Percentiles rank a stretch among this genome's conserved stretches.
These are phyloP conservation scores for Cryptomyrus ogoouensis DNA, from an alignment of 2,113 vertebrate species.

Conservation along the genomic window DNA sequence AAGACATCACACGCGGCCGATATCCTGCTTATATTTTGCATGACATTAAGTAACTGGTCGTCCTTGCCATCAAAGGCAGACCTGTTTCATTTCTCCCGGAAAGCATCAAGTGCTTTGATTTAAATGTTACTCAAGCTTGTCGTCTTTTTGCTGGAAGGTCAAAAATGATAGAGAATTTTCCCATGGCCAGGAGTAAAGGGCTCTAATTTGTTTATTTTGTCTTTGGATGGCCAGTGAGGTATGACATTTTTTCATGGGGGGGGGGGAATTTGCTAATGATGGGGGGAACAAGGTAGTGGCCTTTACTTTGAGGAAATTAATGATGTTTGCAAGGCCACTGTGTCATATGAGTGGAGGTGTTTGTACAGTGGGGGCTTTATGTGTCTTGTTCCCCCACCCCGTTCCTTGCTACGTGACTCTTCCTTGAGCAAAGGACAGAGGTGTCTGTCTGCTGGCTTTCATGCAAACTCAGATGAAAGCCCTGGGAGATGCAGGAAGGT, in stretches of 20 bases:
- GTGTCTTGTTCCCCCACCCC: too few relatives aligned
- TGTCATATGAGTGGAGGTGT: not conserved
- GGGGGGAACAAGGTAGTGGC: too few relatives aligned
- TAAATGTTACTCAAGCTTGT: constrained; percentile 2
- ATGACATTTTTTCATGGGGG: not conserved
- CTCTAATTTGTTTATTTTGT: constrained; percentile 6
- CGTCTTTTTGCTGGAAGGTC: not conserved
- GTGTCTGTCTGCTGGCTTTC: not conserved
- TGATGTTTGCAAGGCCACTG: not conserved
- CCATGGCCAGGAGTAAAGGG: not conserved
- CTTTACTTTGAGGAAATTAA: not conserved
- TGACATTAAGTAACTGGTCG: not conserved
- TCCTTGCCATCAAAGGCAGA: not conserved
- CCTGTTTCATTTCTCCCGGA: not conserved
- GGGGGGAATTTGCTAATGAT: too few relatives aligned
- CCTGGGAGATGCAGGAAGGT: not conserved
- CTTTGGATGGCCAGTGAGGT: not conserved
- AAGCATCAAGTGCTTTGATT: not conserved
- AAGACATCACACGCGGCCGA: not conserved
- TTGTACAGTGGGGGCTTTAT: not conserved
- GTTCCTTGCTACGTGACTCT: not conserved
- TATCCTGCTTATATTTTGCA: not conserved
- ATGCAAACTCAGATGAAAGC: not conserved
- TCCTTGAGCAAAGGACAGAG: not conserved
- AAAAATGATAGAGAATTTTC: constrained; percentile 5